Evolutionary conservation across 1,140 invertebrate genomes (phyloP).

Genomic region (Nebria ingens): DNA sequence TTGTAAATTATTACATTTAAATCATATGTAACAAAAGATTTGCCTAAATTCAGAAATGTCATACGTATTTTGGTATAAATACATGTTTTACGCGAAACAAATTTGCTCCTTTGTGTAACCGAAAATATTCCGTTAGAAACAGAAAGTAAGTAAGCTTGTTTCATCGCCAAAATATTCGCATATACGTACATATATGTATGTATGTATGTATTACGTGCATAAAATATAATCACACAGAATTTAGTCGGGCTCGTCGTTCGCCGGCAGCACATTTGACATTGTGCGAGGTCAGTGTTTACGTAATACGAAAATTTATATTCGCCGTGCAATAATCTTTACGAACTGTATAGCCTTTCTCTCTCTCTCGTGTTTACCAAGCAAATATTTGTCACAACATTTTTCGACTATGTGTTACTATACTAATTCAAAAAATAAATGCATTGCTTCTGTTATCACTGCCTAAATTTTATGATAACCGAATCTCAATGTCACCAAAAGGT

Average conservation of each 20-base stretch:
- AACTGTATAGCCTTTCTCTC: not conserved
- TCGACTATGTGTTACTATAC: not conserved
- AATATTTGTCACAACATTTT: not conserved
- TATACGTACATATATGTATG: not conserved
- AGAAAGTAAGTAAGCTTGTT: not conserved
- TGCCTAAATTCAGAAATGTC: no score
- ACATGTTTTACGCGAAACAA: no score
- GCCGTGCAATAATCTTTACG: no score
- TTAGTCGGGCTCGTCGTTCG: not conserved
- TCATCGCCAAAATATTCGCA: not conserved
- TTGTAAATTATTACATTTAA: no score
- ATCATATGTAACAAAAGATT: no score
- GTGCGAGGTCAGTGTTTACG: slow-evolving; percentile 4
- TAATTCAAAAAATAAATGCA: not conserved
- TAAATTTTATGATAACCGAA: not conserved
- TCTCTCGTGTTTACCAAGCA: not conserved
- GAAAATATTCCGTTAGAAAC: not conserved
- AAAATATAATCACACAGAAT: no score
- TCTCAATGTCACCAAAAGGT: not conserved
- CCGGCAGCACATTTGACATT: slow-evolving; percentile 3
- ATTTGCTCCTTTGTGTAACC: not conserved
- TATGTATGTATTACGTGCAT: no score
- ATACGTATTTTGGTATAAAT: no score
- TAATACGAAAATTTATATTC: not conserved
- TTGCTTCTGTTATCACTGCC: not conserved